phyloP scores from a whole-genome alignment of 2,113 vertebrate genomes.

The Agapornis roseicollis region DNA sequence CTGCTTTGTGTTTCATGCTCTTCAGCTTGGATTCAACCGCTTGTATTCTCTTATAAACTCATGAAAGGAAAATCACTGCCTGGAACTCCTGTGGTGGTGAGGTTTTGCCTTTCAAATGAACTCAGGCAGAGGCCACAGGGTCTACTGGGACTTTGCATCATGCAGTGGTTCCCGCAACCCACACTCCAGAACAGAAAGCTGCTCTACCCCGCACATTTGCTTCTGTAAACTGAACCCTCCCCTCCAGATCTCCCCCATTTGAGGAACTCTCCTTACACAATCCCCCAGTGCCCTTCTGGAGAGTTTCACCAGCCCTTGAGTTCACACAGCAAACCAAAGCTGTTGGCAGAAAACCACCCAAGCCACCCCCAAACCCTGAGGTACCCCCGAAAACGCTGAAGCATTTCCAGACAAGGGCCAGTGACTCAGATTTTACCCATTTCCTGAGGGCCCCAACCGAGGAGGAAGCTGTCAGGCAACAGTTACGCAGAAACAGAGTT shows the following conservation, averaged over 20 bases:
- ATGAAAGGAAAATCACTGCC: neutral
- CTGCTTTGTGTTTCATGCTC: neutral
- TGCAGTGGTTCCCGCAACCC: rapidly evolving
- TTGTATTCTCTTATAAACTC: neutral
- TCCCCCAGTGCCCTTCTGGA: neutral
- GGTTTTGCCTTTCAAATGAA: neutral
- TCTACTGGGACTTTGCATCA: neutral
- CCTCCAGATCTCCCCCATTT: rapidly evolving
- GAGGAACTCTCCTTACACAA: rapidly evolving
- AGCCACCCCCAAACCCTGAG: neutral
- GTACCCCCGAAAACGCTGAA: neutral
- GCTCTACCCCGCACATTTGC: neutral
- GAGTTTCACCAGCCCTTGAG: rapidly evolving
- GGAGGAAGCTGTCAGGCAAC: constrained; percentile 19
- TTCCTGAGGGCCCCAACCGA: neutral
- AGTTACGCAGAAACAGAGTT: neutral
- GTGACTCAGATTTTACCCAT: neutral
- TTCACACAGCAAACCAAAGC: rapidly evolving
- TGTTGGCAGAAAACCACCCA: neutral
- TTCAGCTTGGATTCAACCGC: neutral
- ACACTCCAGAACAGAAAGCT: neutral
- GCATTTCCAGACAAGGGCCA: neutral
- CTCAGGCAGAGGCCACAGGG: neutral
- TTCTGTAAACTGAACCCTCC: neutral
- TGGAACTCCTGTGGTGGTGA: neutral